Evolutionary conservation across 2,797 vertebrate genomes (phyloP).

Genomic region (Lacerta viridis): DNA sequence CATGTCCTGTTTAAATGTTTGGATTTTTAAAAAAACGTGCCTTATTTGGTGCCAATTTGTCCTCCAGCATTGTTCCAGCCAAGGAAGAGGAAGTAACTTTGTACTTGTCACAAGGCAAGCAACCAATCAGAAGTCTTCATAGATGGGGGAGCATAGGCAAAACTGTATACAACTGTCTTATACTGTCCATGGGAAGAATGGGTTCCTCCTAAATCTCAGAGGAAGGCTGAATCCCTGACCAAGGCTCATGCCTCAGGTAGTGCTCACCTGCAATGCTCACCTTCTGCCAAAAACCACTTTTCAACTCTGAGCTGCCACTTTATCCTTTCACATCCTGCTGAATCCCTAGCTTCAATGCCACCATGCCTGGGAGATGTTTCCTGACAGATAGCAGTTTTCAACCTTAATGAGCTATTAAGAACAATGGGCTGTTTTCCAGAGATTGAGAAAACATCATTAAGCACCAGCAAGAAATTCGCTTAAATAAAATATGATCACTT

Average conservation of each 20-base stretch:
- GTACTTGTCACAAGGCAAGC: neutral
- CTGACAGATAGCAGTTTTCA: neutral
- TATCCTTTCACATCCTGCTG: neutral
- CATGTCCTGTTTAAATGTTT: neutral
- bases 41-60: neutral
- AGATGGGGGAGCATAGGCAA: neutral
- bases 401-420: neutral
- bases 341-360: no score
- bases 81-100: neutral
- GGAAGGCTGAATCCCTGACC: neutral
- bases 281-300: neutral
- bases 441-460: neutral
- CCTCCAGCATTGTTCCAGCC: neutral
- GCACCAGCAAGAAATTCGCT: constrained; percentile 8
- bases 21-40: neutral
- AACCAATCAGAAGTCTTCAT: neutral
- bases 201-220: neutral
- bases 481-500: constrained; percentile 23
- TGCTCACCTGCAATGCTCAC: neutral
- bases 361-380: neutral
- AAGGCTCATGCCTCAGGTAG: neutral
- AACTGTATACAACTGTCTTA: neutral
- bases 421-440: neutral
- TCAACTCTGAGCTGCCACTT: neutral
- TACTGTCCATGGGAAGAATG: neutral